Percentiles rank a stretch among this genome's conserved stretches.
These are phyloP conservation scores for Parnassius orleans DNA, from an alignment of 2,888 invertebrate species.

Conservation along the genomic window DNA sequence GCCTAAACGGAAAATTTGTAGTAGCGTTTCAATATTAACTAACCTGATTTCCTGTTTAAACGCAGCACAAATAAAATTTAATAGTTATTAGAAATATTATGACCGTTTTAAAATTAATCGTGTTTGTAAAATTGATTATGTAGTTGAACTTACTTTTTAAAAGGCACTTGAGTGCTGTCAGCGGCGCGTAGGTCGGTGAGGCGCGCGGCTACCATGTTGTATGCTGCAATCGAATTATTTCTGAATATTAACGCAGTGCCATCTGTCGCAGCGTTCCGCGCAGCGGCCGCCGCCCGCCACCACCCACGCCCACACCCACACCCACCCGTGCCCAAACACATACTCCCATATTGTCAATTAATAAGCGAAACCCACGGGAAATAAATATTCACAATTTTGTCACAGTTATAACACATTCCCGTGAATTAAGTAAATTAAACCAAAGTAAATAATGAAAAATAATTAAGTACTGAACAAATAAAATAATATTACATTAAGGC, in stretches of 20 bases:
- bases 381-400: slow-evolving; percentile 12
- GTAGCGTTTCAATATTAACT: slow-evolving; percentile 36
- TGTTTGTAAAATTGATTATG: neutral
- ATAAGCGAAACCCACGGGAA: slow-evolving; percentile 48
- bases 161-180: slow-evolving; percentile 98
- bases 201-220: slow-evolving; percentile 99
- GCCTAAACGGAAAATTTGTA: neutral
- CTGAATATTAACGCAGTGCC: slow-evolving; percentile 78
- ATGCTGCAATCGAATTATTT: slow-evolving; percentile 93
- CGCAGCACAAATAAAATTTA: slow-evolving; percentile 40
- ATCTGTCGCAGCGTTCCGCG: slow-evolving; percentile 32
- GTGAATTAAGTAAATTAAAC: slow-evolving; percentile 10
- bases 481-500: neutral
- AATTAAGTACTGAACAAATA: neutral
- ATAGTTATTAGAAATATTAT: slow-evolving; percentile 25
- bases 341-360: slow-evolving; percentile 78
- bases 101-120: neutral
- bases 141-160: slow-evolving; percentile 93
- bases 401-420: slow-evolving; percentile 7
- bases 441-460: neutral
- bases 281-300: slow-evolving; percentile 41
- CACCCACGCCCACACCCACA: slow-evolving; percentile 40
- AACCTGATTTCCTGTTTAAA: slow-evolving; percentile 69
- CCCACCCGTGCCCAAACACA: slow-evolving; percentile 30
- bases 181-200: slow-evolving; percentile 96